These are phyloP conservation scores for Clarias laeviceps DNA, from an alignment of 2,797 vertebrate genomes.

Conservation along the genomic window DNA sequence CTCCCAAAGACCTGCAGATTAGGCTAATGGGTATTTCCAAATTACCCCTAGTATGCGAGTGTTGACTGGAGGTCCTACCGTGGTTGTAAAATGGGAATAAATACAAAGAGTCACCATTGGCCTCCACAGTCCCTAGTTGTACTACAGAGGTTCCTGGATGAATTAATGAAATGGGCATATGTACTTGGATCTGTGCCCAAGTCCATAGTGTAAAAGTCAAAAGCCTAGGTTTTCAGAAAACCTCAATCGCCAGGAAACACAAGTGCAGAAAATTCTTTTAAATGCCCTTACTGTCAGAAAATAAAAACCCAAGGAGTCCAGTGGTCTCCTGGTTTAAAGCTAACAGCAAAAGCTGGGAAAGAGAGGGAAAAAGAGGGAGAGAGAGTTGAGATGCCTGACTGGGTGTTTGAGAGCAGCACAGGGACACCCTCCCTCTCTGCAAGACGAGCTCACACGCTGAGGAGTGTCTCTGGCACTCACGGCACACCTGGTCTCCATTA, in stretches of 20 bases:
- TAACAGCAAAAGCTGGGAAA: neutral
- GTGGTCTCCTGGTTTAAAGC: neutral
- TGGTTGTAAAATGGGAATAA: no score
- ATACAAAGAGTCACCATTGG: no score
- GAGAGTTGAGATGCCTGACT: neutral
- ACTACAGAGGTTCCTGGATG: no score
- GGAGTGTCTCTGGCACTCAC: constrained; percentile 73
- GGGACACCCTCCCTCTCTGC: constrained; percentile 68
- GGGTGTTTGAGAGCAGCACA: constrained; percentile 51
- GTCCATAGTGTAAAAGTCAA: no score
- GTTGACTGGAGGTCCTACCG: no score
- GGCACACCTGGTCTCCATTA: constrained; percentile 87
- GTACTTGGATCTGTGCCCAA: no score
- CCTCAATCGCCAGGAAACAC: neutral
- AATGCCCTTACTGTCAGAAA: neutral
- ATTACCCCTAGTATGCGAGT: no score
- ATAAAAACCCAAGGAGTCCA: neutral
- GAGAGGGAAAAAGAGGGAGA: neutral
- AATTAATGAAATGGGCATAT: no score
- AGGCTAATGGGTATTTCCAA: no score
- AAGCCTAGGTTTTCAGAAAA: neutral
- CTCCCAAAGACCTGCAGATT: no score
- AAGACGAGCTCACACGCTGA: constrained; percentile 70
- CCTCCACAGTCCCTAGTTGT: no score
- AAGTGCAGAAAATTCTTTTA: neutral